phyloP scores from a whole-genome alignment of 2,113 vertebrate species.

The Nothocercus nigrocapillus region DNA sequence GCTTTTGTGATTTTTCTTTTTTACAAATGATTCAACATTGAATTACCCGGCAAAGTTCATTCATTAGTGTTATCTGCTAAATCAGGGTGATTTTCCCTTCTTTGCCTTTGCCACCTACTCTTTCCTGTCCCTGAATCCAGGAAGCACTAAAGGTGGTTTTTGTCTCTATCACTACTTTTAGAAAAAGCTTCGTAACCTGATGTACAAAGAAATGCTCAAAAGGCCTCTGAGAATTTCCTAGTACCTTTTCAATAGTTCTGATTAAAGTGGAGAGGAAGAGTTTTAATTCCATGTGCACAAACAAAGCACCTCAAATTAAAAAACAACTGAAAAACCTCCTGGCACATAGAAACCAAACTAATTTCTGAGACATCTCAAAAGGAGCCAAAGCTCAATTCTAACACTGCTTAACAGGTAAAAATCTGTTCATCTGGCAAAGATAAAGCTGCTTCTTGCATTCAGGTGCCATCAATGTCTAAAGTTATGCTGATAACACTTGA shows the following conservation, averaged over 20 bases:
- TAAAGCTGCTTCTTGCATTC: not conserved
- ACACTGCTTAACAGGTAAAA: not conserved
- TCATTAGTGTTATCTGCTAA: not conserved
- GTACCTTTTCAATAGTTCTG: not conserved
- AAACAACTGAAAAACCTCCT: not conserved
- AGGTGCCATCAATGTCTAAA: not conserved
- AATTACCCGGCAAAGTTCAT: not conserved
- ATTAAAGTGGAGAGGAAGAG: not conserved
- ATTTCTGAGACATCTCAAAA: not conserved
- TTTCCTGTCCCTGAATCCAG: not conserved
- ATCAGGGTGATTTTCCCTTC: not conserved
- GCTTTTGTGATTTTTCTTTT: not conserved
- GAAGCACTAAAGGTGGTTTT: not conserved
- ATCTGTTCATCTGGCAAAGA: not conserved
- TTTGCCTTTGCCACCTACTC: not conserved
- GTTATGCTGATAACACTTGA: not conserved
- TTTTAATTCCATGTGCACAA: not conserved
- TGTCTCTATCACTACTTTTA: not conserved
- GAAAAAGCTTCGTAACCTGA: not conserved
- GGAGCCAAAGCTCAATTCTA: not conserved
- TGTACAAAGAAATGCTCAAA: not conserved
- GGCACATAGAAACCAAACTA: not conserved
- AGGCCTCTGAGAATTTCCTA: not conserved
- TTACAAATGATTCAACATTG: not conserved
- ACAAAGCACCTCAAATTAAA: too few species aligned